Base-by-base conservation (phyloP, 2,797 vertebrate species). In the Gallirallus australis region DNA sequence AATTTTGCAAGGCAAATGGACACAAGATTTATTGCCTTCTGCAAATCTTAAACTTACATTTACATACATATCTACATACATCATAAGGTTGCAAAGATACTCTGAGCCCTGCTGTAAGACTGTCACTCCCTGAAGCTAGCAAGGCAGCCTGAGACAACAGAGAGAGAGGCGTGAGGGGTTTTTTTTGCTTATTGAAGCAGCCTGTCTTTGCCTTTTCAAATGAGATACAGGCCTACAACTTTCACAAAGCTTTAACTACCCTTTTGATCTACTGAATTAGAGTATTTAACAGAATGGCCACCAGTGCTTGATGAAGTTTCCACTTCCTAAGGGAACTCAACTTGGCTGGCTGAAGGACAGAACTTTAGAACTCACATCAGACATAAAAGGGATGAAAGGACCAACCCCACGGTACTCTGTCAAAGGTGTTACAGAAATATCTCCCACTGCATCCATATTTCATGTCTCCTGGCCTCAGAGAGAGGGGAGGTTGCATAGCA, bases 1-100 rank as follows among this genome's bases (percentile, higher is more conserved):
- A 93, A 92, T 73, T 91, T 84, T 94, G 88, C 88, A 94, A 92
- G 88, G 88, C 93, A 96, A 96, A 94, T 39, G 86, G 91, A 94
- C 91, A 86, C 56, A 77, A 93, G 78, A 93, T 93, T 89, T 90
- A 93, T 57, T 90, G 83, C 86, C 45, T 93, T 90, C 90, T 94
- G 73, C 77, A 94, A 70, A 90, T 77, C 75, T 84, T 35, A 70
- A 60, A 70, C 47, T 61, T 86, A 79, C 54, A 88, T 95, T 93
- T 95, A 42, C 84, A 91, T 90, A 83, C 13, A 8, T n/a, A 88
- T 68, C 70, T 80, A 73, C 77, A 80, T 64, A 54, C 27, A 82
- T 92, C 27, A 12, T 27, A 79, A 79, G 47, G 21, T 3, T 93
- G 63, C 59, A 88, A 88, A 86, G 45, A 86, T n/a, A 76, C 70